Evolutionary conservation across 2,113 vertebrate species (phyloP).

Genomic region (Bubo blakistoni): DNA sequence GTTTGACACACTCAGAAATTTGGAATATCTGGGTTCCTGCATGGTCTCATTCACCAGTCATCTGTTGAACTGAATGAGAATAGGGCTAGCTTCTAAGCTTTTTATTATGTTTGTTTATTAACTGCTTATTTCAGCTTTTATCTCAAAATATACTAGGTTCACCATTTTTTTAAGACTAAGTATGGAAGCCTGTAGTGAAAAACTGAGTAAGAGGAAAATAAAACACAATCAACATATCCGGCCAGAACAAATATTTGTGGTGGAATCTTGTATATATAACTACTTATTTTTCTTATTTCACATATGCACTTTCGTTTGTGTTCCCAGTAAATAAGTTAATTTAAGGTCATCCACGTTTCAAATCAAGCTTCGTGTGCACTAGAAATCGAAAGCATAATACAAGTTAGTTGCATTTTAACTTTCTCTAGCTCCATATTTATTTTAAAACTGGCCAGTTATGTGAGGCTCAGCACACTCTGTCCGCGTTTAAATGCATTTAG

Average conservation of each 20-base stretch:
- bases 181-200: not conserved
- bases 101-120: not conserved
- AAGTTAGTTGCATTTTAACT: not conserved
- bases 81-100: not conserved
- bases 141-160: not conserved
- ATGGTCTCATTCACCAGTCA: not conserved
- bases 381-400: not conserved
- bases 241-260: not conserved
- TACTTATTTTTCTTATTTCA: not conserved
- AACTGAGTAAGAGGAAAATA: not conserved
- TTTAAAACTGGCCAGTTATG: not conserved
- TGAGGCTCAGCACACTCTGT: not conserved
- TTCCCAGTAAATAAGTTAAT: not conserved
- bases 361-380: not conserved
- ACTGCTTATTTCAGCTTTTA: not conserved
- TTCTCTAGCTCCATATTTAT: not conserved
- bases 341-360: not conserved
- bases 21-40: not conserved
- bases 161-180: not conserved
- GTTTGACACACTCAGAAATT: not conserved
- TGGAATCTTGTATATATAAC: not conserved
- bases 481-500: slow-evolving; percentile 56
- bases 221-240: not conserved
- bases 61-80: not conserved
- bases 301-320: not conserved